Base-by-base conservation (phyloP, 2,113 vertebrate genomes). In the Tiliqua scincoides region DNA sequence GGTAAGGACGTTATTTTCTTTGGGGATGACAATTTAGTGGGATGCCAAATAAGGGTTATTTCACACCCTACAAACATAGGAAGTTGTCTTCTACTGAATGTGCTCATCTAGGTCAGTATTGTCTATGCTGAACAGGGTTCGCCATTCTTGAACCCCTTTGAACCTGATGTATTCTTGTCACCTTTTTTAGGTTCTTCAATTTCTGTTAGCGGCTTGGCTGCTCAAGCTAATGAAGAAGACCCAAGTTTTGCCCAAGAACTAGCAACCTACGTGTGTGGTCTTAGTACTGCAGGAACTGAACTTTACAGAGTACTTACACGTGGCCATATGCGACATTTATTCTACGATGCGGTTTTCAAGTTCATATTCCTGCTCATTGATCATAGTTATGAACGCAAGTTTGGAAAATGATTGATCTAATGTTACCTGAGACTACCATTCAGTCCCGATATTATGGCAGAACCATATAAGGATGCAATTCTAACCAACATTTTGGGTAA, bases 151-250 rank as follows among this genome's bases (percentile, higher is more conserved):
- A 87, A 48, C 6, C 18, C 1, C 83, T 83, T 15, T 40, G 84
- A 52, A 3, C 7, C 6, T 32, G 73, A 3, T 17, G 18, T 0
- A 0, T 1, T 77, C 88, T 79, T 79, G 65, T 65, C 65, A 70
- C 63, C 35, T 92, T 92, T 93, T 87, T 37, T 62, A 93, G 91
- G 21, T 91, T 83, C 88, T 95, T 78, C 90, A 95, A 73, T 54
- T 94, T 3, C 21, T 37, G 2, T 61, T 93, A 30, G 73, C 78
- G 68, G 1, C 62, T 27, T 25, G 1, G 74, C 82, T 94, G 18
- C 79, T 90, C 76, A 89, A 35, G 89, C 75, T 65, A 32, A 74
- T 79, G 63, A 93, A 74, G 68, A 91, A 68, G 27, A 93, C 79
- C 74, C 89, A 14, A 80, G 74, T 94, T 86, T 83, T 83, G 30